phyloP scores from a whole-genome alignment of 1,140 invertebrate species.

The Drosophila busckii region DNA sequence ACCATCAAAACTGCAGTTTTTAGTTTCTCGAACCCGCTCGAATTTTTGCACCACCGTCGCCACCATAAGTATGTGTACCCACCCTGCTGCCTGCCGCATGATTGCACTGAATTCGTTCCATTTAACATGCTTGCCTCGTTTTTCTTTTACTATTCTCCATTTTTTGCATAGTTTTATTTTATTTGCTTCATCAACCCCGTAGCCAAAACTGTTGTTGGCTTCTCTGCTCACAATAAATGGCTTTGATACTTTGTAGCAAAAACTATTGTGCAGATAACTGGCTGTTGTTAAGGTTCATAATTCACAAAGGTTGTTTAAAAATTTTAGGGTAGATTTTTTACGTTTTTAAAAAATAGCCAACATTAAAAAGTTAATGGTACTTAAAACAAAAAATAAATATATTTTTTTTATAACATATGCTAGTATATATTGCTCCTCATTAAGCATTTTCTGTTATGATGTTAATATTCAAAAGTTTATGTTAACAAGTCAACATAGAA shows the following conservation, averaged over 20 bases:
- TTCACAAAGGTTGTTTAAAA: too few species aligned
- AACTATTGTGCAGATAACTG: too few species aligned
- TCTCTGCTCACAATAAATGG: slow-evolving; percentile 16
- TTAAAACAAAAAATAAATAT: too few species aligned
- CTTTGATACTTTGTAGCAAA: slow-evolving; percentile 6
- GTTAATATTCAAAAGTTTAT: too few species aligned
- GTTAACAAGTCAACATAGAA: too few species aligned
- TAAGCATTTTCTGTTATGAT: too few species aligned
- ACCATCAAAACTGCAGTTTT: slow-evolving; percentile 63
- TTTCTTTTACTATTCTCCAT: neutral
- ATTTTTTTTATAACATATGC: too few species aligned
- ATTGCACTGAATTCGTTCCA: slow-evolving; percentile 62
- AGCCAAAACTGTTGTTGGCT: slow-evolving; percentile 31
- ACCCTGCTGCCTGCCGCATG: slow-evolving; percentile 27
- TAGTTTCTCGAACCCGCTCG: slow-evolving; percentile 20
- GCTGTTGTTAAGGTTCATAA: too few species aligned
- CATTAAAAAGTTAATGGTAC: too few species aligned
- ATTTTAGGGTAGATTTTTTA: too few species aligned
- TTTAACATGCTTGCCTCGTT: slow-evolving; percentile 59
- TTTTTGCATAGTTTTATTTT: slow-evolving; percentile 23
- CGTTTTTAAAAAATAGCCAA: too few species aligned
- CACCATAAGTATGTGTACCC: neutral
- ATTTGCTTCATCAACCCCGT: slow-evolving; percentile 39
- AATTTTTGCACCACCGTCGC: slow-evolving; percentile 45
- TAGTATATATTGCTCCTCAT: too few species aligned